Conservation (phyloP, 2,888 invertebrate species). For the Apantesis nais region DNA sequence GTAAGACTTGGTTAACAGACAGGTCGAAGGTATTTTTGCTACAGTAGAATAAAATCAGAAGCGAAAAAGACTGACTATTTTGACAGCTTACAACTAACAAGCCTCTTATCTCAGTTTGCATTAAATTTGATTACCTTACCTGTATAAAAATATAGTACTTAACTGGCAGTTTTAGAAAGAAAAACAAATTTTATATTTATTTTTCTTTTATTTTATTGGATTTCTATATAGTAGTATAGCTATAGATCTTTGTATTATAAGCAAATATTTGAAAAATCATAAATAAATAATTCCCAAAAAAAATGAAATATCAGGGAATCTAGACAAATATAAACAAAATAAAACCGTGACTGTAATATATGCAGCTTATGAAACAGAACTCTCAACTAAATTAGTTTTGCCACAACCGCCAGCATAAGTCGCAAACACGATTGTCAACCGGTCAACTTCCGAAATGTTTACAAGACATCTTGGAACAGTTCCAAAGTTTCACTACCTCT, state of each 20-base stretch:
- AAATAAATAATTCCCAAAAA: neutral
- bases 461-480: slow-evolving; percentile 72
- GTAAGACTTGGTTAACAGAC: neutral
- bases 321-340: neutral
- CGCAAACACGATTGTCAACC: slow-evolving; percentile 42
- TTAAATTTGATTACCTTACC: neutral
- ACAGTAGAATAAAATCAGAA: neutral
- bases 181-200: too few relatives aligned
- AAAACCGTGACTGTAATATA: neutral
- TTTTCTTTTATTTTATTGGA: neutral
- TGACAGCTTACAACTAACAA: neutral
- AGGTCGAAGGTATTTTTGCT: neutral
- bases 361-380: slow-evolving; percentile 2
- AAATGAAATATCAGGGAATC: neutral
- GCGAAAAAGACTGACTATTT: neutral
- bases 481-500: slow-evolving; percentile 79
- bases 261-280: too few relatives aligned
- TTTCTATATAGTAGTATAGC: too few relatives aligned
- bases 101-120: neutral
- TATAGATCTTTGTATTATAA: too few relatives aligned
- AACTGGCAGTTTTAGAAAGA: neutral
- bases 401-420: slow-evolving; percentile 13
- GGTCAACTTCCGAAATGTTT: slow-evolving; percentile 60
- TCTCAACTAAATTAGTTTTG: slow-evolving; percentile 14
- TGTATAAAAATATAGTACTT: neutral